phyloP scores from a whole-genome alignment of 2,888 invertebrate species.

The Coleophora flavipennella region DNA sequence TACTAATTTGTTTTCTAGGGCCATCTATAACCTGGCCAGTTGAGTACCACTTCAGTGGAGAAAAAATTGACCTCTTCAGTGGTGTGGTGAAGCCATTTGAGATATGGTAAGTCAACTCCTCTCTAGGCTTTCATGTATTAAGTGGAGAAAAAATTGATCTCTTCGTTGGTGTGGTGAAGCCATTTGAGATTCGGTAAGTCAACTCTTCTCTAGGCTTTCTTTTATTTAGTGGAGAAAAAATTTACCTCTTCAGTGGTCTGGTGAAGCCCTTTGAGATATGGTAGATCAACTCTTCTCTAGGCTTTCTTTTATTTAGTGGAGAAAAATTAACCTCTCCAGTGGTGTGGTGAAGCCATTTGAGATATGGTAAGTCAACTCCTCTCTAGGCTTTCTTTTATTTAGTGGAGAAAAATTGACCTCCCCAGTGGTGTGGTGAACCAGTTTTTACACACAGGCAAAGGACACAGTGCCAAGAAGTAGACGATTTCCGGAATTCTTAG shows the following conservation, averaged over 20 bases:
- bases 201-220: too few species aligned
- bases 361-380: constrained; percentile 6
- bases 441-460: too few species aligned
- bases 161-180: too few species aligned
- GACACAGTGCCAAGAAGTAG: too few species aligned
- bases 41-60: constrained; percentile 9
- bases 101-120: constrained; percentile 6
- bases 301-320: too few species aligned
- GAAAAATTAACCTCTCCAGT: constrained; percentile 5
- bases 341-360: constrained; percentile 6
- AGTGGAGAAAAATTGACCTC: too few species aligned
- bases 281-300: constrained; percentile 1
- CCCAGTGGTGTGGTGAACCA: too few species aligned
- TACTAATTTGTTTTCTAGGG: too few species aligned
- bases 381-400: too few species aligned
- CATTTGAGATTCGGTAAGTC: constrained; percentile 11
- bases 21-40: constrained; percentile 5
- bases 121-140: too few species aligned
- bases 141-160: too few species aligned
- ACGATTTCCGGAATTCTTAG: too few species aligned
- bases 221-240: constrained; percentile 9
- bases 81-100: constrained; percentile 6
- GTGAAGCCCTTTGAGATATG: constrained; percentile 9
- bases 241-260: constrained; percentile 4
- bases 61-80: constrained; percentile 6